Evolutionary conservation across 2,113 vertebrate species (phyloP), one percentile per base, ranked within the genome.

Genomic region (Forbesichthys papilliferus): DNA sequence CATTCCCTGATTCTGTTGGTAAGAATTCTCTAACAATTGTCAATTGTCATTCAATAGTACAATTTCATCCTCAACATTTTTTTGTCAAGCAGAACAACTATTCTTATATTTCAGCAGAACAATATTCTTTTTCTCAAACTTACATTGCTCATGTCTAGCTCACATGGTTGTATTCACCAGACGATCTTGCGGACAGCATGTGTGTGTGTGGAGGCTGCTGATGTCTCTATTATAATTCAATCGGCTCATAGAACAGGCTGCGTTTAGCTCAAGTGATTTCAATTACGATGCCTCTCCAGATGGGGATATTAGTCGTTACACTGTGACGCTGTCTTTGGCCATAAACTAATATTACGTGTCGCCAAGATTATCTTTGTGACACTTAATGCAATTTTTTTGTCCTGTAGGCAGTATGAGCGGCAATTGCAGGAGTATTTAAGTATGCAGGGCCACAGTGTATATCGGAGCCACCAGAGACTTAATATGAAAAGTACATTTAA

Each of bases 141-240:
- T 88, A 90, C 92, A 89, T 90, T 84, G 8, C 27, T 66, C 88
- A 81, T 92, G 85, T 82, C 76, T 86, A 0, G 70, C 78, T 84
- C 81, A 90, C 88, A 88, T 61, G 85, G 81, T 82, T 11, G 65
- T 75, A 78, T 87, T 92, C 87, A 91, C 78, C 66, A 59, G 81
- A 87, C 68, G 52, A 87, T 91, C 87, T 84, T 83, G 66, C 70
- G 79, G 75, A 66, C 77, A 59, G 75, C 36, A 75, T 73, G 75
- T 68, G 84, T 52, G 49, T 79, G 84, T 92, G 85, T 87, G 86
- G 87, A 87, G 88, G 86, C 85, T 79, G 81, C 89, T 91, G 89
- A 91, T 77, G 86, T 88, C 74, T 84, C 82, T 79, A 66, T 85
- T 87, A 87, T 90, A 86, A 90, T 88, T 84, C 76, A 90, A 88